phyloP scores from a whole-genome alignment of 2,888 invertebrate species.

The Strigamia maritima region DNA sequence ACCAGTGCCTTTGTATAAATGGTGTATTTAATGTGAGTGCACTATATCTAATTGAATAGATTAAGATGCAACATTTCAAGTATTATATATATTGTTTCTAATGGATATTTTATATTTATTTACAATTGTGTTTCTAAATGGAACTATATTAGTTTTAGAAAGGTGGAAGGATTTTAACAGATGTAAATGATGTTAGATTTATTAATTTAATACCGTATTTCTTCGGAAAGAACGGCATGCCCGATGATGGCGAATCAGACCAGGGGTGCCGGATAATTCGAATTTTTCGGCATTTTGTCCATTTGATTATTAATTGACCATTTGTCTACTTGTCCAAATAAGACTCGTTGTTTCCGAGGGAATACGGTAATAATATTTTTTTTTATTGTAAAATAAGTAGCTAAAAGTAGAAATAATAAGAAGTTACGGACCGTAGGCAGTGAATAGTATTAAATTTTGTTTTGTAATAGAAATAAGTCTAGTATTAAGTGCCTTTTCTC shows the following conservation, averaged over 20 bases:
- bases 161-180: neutral
- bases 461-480: neutral
- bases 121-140: neutral
- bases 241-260: too few relatives aligned
- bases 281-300: too few relatives aligned
- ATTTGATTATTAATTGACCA: too few relatives aligned
- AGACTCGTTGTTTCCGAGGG: too few relatives aligned
- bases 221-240: too few relatives aligned
- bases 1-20: neutral
- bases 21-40: neutral
- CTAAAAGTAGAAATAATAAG: too few relatives aligned
- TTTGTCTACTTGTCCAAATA: too few relatives aligned
- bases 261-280: too few relatives aligned
- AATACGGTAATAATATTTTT: too few relatives aligned
- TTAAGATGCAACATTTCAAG: neutral
- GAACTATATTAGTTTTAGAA: neutral
- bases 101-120: neutral
- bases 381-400: neutral
- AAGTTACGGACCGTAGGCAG: too few relatives aligned
- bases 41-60: neutral
- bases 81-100: conserved; percentile 4
- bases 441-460: neutral
- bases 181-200: too few relatives aligned
- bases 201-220: too few relatives aligned
- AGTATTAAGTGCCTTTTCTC: neutral